Evolutionary conservation across 2,888 invertebrate species (phyloP).

Genomic region (Drosophila kokeensis): DNA sequence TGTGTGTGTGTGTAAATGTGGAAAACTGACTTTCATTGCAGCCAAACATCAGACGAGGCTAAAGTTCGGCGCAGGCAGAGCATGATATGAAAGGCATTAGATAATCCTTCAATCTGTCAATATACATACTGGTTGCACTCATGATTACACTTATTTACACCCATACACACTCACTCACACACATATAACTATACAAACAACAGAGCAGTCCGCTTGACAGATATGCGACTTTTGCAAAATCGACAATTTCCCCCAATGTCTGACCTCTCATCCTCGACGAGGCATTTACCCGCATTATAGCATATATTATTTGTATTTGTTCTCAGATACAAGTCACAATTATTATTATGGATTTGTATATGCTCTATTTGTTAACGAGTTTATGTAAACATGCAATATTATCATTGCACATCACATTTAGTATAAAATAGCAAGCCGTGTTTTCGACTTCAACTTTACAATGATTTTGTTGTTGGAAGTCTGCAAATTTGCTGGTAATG

Average conservation of each 20-base stretch:
- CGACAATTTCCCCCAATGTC: slow-evolving; percentile 32
- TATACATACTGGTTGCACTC: slow-evolving; percentile 60
- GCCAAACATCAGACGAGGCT: slow-evolving; percentile 55
- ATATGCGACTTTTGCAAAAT: slow-evolving; percentile 40
- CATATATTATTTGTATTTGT: slow-evolving; percentile 57
- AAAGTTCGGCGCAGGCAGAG: slow-evolving; percentile 59
- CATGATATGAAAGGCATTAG: slow-evolving; percentile 66
- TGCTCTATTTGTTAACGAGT: slow-evolving; percentile 18
- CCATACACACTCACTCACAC: neutral
- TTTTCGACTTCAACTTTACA: slow-evolving; percentile 8
- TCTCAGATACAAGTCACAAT: slow-evolving; percentile 64
- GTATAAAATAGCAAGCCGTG: slow-evolving; percentile 2
- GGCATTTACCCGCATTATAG: slow-evolving; percentile 25
- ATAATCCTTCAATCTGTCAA: slow-evolving; percentile 78
- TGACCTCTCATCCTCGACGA: slow-evolving; percentile 21
- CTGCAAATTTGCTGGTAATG: slow-evolving; percentile 45
- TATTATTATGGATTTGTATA: slow-evolving; percentile 49
- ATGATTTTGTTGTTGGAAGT: slow-evolving; percentile 35
- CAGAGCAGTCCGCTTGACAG: slow-evolving; percentile 9
- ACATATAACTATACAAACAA: slow-evolving; percentile 18
- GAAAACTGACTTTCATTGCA: slow-evolving; percentile 37
- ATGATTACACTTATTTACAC: slow-evolving; percentile 44
- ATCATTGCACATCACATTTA: slow-evolving; percentile 49
- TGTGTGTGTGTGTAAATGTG: slow-evolving; percentile 8
- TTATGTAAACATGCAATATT: slow-evolving; percentile 52